Evolutionary conservation across 2,113 vertebrate genomes (phyloP).

Genomic region (Agapornis roseicollis): DNA sequence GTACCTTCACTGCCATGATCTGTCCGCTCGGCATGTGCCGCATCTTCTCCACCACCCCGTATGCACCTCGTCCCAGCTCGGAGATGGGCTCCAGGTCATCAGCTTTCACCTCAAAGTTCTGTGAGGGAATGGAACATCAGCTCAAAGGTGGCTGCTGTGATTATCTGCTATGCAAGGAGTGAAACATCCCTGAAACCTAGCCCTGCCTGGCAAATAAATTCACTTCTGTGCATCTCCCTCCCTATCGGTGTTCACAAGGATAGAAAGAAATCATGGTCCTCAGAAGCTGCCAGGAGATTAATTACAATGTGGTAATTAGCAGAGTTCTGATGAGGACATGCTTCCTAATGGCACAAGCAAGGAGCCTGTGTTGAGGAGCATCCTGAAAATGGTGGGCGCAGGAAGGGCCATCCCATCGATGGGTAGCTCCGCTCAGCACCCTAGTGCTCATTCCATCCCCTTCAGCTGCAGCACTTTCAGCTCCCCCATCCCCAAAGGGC

Average conservation of each 20-base stretch:
- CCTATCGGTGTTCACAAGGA: too few species aligned
- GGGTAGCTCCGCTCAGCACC: background rate
- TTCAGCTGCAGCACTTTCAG: background rate
- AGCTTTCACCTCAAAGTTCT: slow-evolving; percentile 98
- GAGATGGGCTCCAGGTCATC: slow-evolving; percentile 95
- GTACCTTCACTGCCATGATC: slow-evolving; percentile 99
- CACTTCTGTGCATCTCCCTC: background rate
- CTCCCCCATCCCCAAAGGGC: background rate
- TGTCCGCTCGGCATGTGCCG: slow-evolving; percentile 91
- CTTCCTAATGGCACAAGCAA: fast-evolving
- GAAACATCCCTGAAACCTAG: fast-evolving
- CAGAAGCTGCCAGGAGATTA: background rate
- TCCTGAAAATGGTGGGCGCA: background rate
- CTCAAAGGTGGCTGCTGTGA: fast-evolving
- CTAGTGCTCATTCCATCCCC: background rate
- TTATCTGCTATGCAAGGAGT: fast-evolving
- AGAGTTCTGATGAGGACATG: background rate
- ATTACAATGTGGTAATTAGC: background rate
- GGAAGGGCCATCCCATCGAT: background rate
- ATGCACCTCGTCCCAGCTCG: slow-evolving; percentile 94
- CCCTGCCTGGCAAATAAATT: background rate
- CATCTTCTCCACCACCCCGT: slow-evolving; percentile 99
- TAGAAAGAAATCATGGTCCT: fast-evolving
- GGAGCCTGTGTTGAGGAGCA: background rate
- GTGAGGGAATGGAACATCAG: background rate